Base-by-base conservation (phyloP, 2,113 vertebrate species). In the Haemorhous mexicanus region DNA sequence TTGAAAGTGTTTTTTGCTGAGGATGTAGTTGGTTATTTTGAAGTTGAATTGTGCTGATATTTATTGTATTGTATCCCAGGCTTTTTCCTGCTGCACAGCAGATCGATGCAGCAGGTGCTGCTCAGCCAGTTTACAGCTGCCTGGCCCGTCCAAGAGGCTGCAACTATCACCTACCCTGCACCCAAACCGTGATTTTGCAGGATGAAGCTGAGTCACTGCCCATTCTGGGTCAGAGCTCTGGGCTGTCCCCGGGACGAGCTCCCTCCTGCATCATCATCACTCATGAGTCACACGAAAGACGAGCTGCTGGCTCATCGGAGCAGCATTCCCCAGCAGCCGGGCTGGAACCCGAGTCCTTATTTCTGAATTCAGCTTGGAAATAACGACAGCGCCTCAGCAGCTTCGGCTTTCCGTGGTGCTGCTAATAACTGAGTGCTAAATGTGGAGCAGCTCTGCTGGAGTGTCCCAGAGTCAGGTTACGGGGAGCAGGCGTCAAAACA, bases 401-500 rank as follows among this genome's bases (percentile, higher is more conserved):
- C 94, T 90, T 66, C 93, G 93, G 96, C 83, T 90, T 79, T 76
- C 23, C 4, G 53, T 82, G 39, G 46, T 39, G 78, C 89, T 93
- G 81, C 85, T 95, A 90, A 94, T 84, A 91, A 79, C 90, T 49
- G 21, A 94, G 85, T 6, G 41, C 94, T 96, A 85, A 92, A 90
- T 23, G 79, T 39, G 96, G 89, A 95, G 93, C 87, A 95, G 94
- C 91, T 88, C 94, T 58, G 43, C 92, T 75, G 84, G 84, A 95
- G 83, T 6, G 67, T 55, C 66, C 62, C 63, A 19, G 75, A 23
- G 56, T 94, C 88, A 43, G 84, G 76, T 97, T 95, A 78, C 58
- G 27, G 82, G 66, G 87, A 95, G 89, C 93, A 87, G 95, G 88
- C 93, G 22, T 95, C 93, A 89, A 95, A 96, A 96, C 88, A 90